phyloP scores from a whole-genome alignment of 1,140 invertebrate genomes.

The Drosophila dunni region DNA sequence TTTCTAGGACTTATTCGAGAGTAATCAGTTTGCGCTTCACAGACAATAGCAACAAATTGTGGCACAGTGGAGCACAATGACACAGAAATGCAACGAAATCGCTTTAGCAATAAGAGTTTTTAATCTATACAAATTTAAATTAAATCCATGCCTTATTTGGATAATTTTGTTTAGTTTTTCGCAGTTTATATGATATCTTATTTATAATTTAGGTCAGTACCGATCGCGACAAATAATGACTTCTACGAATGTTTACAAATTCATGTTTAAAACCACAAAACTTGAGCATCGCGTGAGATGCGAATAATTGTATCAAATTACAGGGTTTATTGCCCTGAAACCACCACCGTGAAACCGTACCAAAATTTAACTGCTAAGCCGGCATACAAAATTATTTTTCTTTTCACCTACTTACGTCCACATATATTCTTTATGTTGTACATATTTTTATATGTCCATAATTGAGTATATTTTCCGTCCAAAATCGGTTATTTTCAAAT shows the following conservation, averaged over 20 bases:
- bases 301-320: slow-evolving; percentile 7
- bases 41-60: slow-evolving; percentile 49
- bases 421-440: slow-evolving; percentile 1
- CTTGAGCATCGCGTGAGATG: slow-evolving; percentile 8
- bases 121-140: slow-evolving; percentile 45
- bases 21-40: slow-evolving; percentile 81
- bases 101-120: slow-evolving; percentile 41
- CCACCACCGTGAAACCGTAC: slow-evolving; percentile 27
- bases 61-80: slow-evolving; percentile 50
- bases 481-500: slow-evolving; percentile 21
- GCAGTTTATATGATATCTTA: slow-evolving; percentile 28
- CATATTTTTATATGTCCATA: neutral
- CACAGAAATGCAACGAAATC: slow-evolving; percentile 54
- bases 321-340: slow-evolving; percentile 1
- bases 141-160: slow-evolving; percentile 17
- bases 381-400: slow-evolving; percentile 8
- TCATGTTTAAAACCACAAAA: neutral
- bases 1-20: slow-evolving; percentile 87
- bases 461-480: slow-evolving; percentile 41
- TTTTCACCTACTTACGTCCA: slow-evolving; percentile 22
- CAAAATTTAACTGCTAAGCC: slow-evolving; percentile 22
- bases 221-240: neutral
- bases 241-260: neutral
- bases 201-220: slow-evolving; percentile 23
- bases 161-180: slow-evolving; percentile 43